Evolutionary conservation across 1,140 invertebrate species (phyloP), one percentile per base, ranked within the genome.

Genomic region (Littorina saxatilis): DNA sequence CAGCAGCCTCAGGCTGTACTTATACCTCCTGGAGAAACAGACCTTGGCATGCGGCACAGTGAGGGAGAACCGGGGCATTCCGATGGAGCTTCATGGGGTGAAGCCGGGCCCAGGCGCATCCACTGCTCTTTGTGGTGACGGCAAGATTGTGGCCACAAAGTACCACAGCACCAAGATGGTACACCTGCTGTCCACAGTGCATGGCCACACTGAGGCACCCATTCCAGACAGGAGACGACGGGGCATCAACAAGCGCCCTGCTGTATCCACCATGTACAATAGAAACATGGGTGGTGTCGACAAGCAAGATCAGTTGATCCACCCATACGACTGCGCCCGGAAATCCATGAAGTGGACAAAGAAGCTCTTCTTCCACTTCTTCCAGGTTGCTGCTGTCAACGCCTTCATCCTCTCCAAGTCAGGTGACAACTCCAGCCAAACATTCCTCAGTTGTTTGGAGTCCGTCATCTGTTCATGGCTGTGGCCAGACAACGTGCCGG

Each of bases 271-370:
- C 2, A 27, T 35, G 66, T 84, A 84, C 72, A 84, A 84, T 50
- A 68, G 20, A 32, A 63, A 75, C 11, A 84, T 81, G 82, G 68
- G 37, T 58, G 82, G 63, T 2, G 63, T 83, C 82, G 78, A 83
- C 66, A 43, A 72, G 20, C 39, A 81, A 1, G 82, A 81, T 40
- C 82, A 84, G 78, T 40, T 81, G 58, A 58, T 84, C 20, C 63
- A 73, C 13, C 74, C 55, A 61, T 84, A 84, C 39, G 63, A 50
- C 29, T 70, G 66, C 29, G 43, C 70, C 27, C 55, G 79, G 1
- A 84, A 77, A 47, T 76, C 82, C 15, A 66, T 73, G 39, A 81
- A 68, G 23, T 81, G 82, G 79, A 81, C 81, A 13, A 84, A 84
- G 43, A 84, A 84, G 47, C 27, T 84, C 0, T 55, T 27, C 43